Evolutionary conservation across 2,888 invertebrate species (phyloP), one percentile per base, ranked within the genome.

Genomic region (Arctia plantaginis): DNA sequence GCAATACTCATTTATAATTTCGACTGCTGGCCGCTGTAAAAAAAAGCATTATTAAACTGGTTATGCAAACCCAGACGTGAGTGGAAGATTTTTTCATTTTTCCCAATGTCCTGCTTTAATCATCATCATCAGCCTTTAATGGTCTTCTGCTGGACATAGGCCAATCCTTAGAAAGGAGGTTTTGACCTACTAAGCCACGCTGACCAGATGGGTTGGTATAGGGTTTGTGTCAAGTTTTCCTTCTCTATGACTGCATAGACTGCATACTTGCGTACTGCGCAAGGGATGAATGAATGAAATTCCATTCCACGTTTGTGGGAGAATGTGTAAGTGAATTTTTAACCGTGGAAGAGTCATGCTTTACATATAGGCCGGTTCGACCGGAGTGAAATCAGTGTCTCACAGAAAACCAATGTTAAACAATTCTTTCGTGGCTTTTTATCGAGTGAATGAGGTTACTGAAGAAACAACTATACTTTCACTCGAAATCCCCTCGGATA

Each of bases 21-120:
- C 69, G 92, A 88, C 62, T 88, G 89, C 62, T 75, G 69, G 44
- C 89, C 88, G 69, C 92, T 92, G 92, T 72, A 89, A 86, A 87
- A 87, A 47, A 85, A 79, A 76, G 71, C 15, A 67, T 44, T 71
- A 75, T 44, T 55, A 79, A 74, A 23, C 23, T 27, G 8, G 44
- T 64, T 66, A 8, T 55, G 62, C 23, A 65, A 35, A 30, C 39
- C n/a, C 23, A 51, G 51, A 51, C 27, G 10, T 30, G 27, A 30
- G 6, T 15, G 30, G 59, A 62, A 55, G 55, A 55, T 55, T 13
- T 55, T 10, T 3, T 55, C 12, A 12, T n/a, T 55, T 51, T 55
- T 55, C n/a, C n/a, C n/a, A 55, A 13, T 10, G n/a, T 7, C 0
- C 12, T 55, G 6, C 41, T 41, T 41, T 41, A n/a, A n/a, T n/a